Conservation (phyloP, 2,113 vertebrate species). For the Ciconia boyciana region DNA sequence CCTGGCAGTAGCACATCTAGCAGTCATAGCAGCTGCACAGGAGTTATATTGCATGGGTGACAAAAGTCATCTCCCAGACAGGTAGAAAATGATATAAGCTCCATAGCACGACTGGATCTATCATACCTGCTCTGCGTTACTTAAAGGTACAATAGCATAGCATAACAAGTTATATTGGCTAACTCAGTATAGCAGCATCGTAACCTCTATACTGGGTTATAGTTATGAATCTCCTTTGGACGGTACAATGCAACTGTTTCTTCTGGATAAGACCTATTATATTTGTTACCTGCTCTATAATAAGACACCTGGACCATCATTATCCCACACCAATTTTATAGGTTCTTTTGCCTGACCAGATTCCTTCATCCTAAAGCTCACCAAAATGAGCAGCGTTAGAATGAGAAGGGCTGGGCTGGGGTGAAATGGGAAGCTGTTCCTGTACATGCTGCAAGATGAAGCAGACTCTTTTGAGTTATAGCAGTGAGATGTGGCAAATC, state of each 20-base stretch:
- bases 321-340: not conserved
- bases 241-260: not conserved
- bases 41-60: not conserved
- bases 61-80: not conserved
- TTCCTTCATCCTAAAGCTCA: not conserved
- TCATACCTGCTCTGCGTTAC: not conserved
- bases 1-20: not conserved
- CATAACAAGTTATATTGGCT: not conserved
- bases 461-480: not conserved
- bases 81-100: not conserved
- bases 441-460: not conserved
- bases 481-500: not conserved
- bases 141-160: not conserved
- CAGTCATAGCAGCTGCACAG: not conserved
- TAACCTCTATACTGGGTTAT: not conserved
- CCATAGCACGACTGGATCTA: not conserved
- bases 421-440: not conserved
- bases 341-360: not conserved
- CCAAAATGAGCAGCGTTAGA: fast-evolving
- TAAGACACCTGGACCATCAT: not conserved
- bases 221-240: not conserved
- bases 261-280: not conserved
- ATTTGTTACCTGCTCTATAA: not conserved
- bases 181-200: not conserved
- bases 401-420: not conserved